These are phyloP conservation scores for Pomatostomus ruficeps DNA, from an alignment of 2,113 vertebrate species.

Conservation along the genomic window DNA sequence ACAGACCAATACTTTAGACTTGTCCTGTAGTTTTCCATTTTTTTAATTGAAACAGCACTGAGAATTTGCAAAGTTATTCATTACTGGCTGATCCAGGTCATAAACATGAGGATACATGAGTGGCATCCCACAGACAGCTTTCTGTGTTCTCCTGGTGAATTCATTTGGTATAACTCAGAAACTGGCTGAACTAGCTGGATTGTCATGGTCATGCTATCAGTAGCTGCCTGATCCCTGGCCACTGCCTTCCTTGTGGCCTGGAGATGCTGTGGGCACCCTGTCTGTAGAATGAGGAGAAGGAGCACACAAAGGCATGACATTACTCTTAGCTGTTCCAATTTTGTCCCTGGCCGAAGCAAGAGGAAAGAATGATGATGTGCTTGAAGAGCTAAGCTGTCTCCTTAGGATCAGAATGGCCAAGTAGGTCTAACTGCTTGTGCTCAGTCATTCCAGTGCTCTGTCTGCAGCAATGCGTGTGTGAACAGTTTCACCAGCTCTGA, in stretches of 20 bases:
- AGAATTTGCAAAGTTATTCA: not conserved
- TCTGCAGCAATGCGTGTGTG: accelerated
- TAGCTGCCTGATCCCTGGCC: not conserved
- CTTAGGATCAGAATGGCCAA: not conserved
- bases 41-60: not conserved
- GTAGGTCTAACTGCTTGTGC: not conserved
- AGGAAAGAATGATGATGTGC: not conserved
- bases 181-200: not conserved
- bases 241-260: not conserved
- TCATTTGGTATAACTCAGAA: not conserved
- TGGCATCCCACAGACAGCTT: not conserved
- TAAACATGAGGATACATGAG: not conserved
- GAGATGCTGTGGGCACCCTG: not conserved
- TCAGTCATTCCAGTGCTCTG: not conserved
- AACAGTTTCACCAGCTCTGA: not conserved
- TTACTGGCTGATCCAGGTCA: not conserved
- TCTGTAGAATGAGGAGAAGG: not conserved
- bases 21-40: not conserved
- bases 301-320: not conserved
- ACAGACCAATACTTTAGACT: not conserved
- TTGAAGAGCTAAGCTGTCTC: not conserved
- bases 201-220: not conserved
- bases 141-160: not conserved
- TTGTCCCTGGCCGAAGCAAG: not conserved
- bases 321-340: not conserved